A percentile compares a stretch with the other conserved stretches of the same genome.
These are phyloP conservation scores for Cantharis flavilabris DNA, from an alignment of 2,888 invertebrate species.

Conservation along the genomic window DNA sequence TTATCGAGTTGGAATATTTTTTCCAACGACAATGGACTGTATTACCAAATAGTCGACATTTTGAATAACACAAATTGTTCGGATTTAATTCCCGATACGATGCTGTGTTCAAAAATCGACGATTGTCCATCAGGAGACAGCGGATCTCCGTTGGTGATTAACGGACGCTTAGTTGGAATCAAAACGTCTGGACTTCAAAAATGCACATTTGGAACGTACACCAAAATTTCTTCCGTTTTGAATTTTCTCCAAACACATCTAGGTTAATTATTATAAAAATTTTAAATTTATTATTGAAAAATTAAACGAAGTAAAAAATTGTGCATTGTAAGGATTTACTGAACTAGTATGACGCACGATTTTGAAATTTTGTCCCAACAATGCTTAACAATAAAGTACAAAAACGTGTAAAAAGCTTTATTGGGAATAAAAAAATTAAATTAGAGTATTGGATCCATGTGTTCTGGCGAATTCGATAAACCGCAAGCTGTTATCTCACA, in stretches of 20 bases:
- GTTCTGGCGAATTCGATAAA: constrained; percentile 12
- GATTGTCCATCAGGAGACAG: constrained; percentile 12
- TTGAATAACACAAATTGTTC: background rate
- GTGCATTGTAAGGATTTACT: background rate
- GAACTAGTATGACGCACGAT: background rate
- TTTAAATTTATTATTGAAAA: background rate
- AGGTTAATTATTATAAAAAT: no score
- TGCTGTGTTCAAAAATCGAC: constrained; percentile 7
- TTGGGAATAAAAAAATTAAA: background rate
- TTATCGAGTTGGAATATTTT: constrained; percentile 13
- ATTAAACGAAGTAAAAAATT: background rate
- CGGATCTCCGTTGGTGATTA: constrained; percentile 7
- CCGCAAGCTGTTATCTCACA: constrained; percentile 16
- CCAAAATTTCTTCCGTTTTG: background rate
- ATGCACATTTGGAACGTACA: background rate
- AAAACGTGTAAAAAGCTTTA: background rate
- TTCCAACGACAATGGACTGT: background rate
- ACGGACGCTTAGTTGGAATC: constrained; percentile 7
- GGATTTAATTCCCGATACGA: background rate
- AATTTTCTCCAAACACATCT: background rate
- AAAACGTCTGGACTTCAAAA: background rate
- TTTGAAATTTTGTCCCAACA: background rate
- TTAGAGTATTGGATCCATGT: constrained; percentile 9
- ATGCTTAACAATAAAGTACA: background rate
- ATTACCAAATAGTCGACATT: constrained; percentile 7